These are phyloP conservation scores for Rhynchotus rufescens DNA, from an alignment of 2,797 vertebrate species.

Conservation along the genomic window DNA sequence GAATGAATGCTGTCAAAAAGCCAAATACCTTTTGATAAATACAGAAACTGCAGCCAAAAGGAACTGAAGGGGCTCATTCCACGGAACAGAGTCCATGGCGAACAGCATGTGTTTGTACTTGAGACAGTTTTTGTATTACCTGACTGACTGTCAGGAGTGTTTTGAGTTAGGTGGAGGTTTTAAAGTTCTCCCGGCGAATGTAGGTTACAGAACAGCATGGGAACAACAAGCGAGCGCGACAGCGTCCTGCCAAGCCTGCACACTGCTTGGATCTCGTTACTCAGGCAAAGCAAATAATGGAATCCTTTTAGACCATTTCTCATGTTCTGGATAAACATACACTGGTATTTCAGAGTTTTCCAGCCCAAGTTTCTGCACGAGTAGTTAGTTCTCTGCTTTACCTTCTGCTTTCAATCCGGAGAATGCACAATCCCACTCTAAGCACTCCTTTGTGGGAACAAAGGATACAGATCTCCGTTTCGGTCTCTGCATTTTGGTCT, in stretches of 20 bases:
- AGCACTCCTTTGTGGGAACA: neutral
- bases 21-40: neutral
- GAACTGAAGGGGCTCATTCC: neutral
- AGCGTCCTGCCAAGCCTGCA: neutral
- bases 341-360: neutral
- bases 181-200: neutral
- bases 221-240: neutral
- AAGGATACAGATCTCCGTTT: neutral
- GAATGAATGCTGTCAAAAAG: neutral
- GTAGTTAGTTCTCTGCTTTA: neutral
- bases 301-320: neutral
- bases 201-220: neutral
- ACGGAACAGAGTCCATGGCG: accelerated
- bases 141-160: neutral
- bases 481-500: neutral
- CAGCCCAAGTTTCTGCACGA: neutral
- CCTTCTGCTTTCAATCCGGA: neutral
- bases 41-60: accelerated
- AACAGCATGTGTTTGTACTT: neutral
- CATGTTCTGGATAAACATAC: neutral
- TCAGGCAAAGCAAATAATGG: neutral
- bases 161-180: neutral
- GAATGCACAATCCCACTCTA: neutral
- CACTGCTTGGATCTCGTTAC: neutral
- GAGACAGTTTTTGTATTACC: neutral